Evolutionary conservation across 2,113 vertebrate genomes (phyloP).

Genomic region (Triplophysa dalaica): DNA sequence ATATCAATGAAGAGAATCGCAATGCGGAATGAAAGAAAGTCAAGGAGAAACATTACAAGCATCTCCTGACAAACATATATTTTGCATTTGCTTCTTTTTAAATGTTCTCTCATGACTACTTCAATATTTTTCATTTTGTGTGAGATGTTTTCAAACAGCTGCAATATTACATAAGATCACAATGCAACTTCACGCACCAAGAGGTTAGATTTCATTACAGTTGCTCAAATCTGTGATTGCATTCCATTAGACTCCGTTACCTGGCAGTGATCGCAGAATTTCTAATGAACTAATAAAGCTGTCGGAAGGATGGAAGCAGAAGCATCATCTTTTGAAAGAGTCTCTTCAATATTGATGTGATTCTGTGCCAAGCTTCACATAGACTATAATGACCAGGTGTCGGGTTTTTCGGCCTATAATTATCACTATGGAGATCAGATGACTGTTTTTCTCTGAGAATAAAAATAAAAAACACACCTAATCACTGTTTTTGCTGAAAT

Average conservation of each 20-base stretch:
- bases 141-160: constrained; percentile 15
- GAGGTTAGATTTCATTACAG: constrained; percentile 30
- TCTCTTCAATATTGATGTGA: constrained; percentile 17
- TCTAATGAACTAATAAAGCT: constrained; percentile 45
- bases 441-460: constrained; percentile 24
- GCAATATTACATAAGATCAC: constrained; percentile 20
- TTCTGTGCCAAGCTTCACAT: constrained; percentile 14
- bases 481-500: constrained; percentile 5
- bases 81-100: neutral
- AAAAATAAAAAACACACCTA: constrained; percentile 5
- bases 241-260: constrained; percentile 43
- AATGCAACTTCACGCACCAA: constrained; percentile 20
- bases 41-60: neutral
- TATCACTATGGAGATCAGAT: constrained; percentile 60
- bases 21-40: neutral
- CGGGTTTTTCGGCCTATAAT: constrained; percentile 67
- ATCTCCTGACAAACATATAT: neutral
- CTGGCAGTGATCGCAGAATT: constrained; percentile 27
- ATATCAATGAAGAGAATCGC: neutral
- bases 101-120: neutral
- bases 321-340: constrained; percentile 7
- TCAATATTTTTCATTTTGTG: neutral
- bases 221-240: neutral
- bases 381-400: constrained; percentile 55
- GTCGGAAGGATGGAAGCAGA: neutral